Conservation (phyloP, 2,888 invertebrate species). For the Caenorhabditis afra region DNA sequence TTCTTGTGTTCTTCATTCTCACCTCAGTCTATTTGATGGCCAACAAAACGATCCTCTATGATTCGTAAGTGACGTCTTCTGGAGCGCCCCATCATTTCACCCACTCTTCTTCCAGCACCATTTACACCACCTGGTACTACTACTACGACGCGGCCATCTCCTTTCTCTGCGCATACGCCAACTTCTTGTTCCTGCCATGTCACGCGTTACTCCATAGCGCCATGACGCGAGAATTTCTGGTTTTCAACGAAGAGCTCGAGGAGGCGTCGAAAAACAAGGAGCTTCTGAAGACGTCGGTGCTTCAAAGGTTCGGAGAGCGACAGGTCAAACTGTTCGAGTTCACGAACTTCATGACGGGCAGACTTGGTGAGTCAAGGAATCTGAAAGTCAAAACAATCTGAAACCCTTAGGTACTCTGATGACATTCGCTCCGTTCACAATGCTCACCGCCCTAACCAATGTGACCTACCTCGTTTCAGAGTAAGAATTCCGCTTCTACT, state of each 20-base stretch:
- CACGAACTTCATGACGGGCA: slow-evolving; percentile 18
- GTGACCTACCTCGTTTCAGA: slow-evolving; percentile 11
- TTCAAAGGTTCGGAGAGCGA: slow-evolving; percentile 9
- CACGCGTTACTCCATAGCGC: slow-evolving; percentile 28
- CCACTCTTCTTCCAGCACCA: slow-evolving; percentile 12
- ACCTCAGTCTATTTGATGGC: slow-evolving; percentile 17
- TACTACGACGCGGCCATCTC: slow-evolving; percentile 10
- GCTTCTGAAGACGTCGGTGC: not conserved
- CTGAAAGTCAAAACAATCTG: no score
- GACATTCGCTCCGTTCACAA: slow-evolving; percentile 22
- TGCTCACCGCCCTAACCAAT: slow-evolving; percentile 3
- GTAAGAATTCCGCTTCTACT: slow-evolving; percentile 3
- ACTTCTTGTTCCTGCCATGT: slow-evolving; percentile 38
- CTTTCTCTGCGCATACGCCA: slow-evolving; percentile 32
- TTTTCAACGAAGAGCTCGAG: slow-evolving; percentile 42
- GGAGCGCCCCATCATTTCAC: not conserved
- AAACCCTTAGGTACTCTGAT: slow-evolving; percentile 25
- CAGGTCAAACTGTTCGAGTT: slow-evolving; percentile 35
- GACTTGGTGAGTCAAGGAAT: slow-evolving; percentile 25
- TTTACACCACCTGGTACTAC: slow-evolving; percentile 29
- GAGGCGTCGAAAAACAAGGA: slow-evolving; percentile 26
- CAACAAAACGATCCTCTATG: slow-evolving; percentile 20
- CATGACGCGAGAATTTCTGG: slow-evolving; percentile 29
- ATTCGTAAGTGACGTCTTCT: slow-evolving; percentile 11
- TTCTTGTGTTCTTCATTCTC: slow-evolving; percentile 8